Evolutionary conservation across 2,113 vertebrate species (phyloP), one percentile per base, ranked within the genome.

Genomic region (Lepus americanus): DNA sequence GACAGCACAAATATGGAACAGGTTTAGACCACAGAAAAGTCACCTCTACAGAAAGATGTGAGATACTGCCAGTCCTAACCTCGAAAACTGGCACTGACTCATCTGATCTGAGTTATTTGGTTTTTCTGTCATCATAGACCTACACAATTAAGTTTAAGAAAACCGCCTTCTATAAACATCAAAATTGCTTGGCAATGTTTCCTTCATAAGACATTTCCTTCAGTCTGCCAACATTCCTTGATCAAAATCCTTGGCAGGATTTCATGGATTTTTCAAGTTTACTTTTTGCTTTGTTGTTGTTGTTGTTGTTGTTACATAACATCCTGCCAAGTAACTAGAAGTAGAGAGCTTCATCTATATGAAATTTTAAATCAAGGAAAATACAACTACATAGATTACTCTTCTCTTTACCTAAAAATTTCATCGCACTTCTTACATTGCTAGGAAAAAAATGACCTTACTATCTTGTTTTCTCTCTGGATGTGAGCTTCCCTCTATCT

Each of bases 231-330:
- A 39, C 55, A 82, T 92, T 87, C 14, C 83, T 79, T 78, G 44
- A 80, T 90, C 77, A 90, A 96, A 92, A 78, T 92, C 31, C 44
- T 31, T 96, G 96, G 92, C 85, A 76, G 94, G 70, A 78, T 33
- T 80, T 49, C 81, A 70, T 6, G 14, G 8, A 33, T 59, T 92
- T 94, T 96, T 73, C 73, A 86, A 94, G 69, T 51, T 4, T 85
- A 86, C 92, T 89, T 78, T 39, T 87, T 89, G 44, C 44, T 44
- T 44, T 44, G 44, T 44, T 44, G 44, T 44, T 44, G 44, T 44
- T 39, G 39, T 39, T 44, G 44, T 61, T 80, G 55, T 59, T 33
- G 79, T 90, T 88, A 88, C 6, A 49, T 86, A 73, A 90, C 69
- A 95, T 82, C 55, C 5, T 95, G 94, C 63, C 86, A 94, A 92